A percentile compares a stretch with the other conserved stretches of the same genome.
Evolutionary conservation across 2,888 invertebrate species (phyloP).

Genomic region (Orthosia incerta): DNA sequence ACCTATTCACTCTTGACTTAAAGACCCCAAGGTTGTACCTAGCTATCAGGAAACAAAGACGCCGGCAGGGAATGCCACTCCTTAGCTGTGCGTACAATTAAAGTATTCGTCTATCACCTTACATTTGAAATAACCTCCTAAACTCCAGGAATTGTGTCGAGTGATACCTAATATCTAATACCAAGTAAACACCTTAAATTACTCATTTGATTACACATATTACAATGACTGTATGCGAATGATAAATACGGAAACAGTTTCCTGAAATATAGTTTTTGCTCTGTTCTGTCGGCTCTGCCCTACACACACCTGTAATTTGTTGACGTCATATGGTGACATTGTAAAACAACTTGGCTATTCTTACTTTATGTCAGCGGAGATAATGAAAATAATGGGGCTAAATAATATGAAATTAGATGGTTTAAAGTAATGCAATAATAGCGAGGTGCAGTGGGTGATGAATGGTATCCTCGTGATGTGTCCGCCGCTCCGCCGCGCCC

Average conservation of each 20-base stretch:
- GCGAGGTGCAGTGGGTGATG: conserved; percentile 79
- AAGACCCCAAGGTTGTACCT: no score
- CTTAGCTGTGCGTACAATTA: no score
- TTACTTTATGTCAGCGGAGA: conserved; percentile 84
- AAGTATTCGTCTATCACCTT: no score
- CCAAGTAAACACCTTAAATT: conserved; percentile 56
- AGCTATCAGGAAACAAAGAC: no score
- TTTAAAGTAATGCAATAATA: conserved; percentile 88
- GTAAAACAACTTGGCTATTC: conserved; percentile 85
- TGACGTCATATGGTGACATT: conserved; percentile 85
- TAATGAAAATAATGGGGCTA: conserved; percentile 89
- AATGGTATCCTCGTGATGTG: conserved; percentile 80
- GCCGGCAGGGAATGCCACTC: no score
- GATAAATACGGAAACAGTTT: conserved; percentile 78
- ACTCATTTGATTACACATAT: conserved; percentile 63
- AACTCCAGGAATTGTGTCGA: conserved; percentile 14
- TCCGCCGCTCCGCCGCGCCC: conserved; percentile 18
- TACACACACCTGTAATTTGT: conserved; percentile 86
- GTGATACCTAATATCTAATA: conserved; percentile 11
- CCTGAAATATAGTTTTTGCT: conserved; percentile 76
- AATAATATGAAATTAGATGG: conserved; percentile 90
- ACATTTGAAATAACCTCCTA: neutral
- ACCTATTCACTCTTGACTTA: no score
- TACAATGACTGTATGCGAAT: conserved; percentile 64
- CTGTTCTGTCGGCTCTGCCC: conserved; percentile 68